Base-by-base conservation (phyloP, 2,797 vertebrate species). In the Bradypus variegatus region DNA sequence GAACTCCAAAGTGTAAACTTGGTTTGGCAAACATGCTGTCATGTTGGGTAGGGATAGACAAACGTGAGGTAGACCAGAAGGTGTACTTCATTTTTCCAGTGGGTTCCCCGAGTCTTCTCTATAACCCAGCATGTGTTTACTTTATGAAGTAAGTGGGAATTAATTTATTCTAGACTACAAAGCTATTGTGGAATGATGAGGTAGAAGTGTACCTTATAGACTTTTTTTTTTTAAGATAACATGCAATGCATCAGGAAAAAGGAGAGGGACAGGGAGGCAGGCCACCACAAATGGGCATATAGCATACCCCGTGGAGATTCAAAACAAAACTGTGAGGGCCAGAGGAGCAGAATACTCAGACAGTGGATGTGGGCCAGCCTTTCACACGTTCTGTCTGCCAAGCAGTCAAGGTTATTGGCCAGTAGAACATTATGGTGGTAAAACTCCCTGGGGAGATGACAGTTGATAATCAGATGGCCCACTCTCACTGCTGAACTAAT, bases 401-500 rank as follows among this genome's bases (percentile, higher is more conserved):
- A 89, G 25, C 23, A 48, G 73, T 50, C 29, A 7, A 8, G 29
- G 5, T 53, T 53, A 60, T 18, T 31, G 73, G 38, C 70, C 78
- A 33, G 76, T 53, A 50, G 86, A 82, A 19, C 60, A 4, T 18
- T n/a, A 19, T 4, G 0, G 0, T 79, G 38, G 6, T 3, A 10
- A 36, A 53, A 31, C 14, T 33, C 58, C 5, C 16, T 45, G 23
- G 53, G 77, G 31, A 45, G 70, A 18, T 58, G 76, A 21, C 31
- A 5, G 18, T 48, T 72, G 80, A 8, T 38, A 60, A 60, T 21
- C 8, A 48, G 79, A 69, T 27, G 7, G 58, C 38, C 79, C 3
- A 81, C 89, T 85, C 86, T 90, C 70, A 85, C 82, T 38, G 53
- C 82, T 92, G 16, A 70, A 67, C 69, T n/a, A 33, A 55, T 76